phyloP scores from a whole-genome alignment of 2,888 invertebrate genomes.

The Empis stercorea region DNA sequence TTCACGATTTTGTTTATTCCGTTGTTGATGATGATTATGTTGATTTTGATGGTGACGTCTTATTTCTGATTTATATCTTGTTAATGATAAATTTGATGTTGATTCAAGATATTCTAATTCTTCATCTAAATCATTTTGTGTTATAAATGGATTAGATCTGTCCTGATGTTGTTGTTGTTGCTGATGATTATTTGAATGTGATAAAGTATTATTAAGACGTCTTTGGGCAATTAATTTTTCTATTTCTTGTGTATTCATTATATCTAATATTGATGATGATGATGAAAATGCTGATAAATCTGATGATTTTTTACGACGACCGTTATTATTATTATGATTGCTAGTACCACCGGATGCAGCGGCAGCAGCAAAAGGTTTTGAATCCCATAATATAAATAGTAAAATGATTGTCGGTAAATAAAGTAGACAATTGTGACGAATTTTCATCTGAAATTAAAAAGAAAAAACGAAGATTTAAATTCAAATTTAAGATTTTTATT shows the following conservation, averaged over 20 bases:
- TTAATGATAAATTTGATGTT: not conserved
- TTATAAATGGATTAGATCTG: conserved; percentile 36
- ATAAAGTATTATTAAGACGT: not conserved
- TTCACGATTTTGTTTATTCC: too few relatives aligned
- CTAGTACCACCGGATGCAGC: not conserved
- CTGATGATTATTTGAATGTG: too few relatives aligned
- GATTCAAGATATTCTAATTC: conserved; percentile 25
- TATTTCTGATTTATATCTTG: too few relatives aligned
- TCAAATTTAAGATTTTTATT: not conserved
- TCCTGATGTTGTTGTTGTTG: too few relatives aligned
- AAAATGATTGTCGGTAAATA: conserved; percentile 8
- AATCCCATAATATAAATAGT: conserved; percentile 9
- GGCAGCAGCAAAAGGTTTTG: conserved; percentile 3
- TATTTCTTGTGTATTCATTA: conserved; percentile 48
- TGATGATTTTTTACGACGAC: conserved; percentile 18
- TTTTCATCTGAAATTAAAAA: conserved; percentile 9
- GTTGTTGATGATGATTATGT: too few relatives aligned
- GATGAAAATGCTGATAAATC: too few relatives aligned
- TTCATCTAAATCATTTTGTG: conserved; percentile 45
- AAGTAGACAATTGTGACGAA: conserved; percentile 6
- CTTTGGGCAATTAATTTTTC: conserved; percentile 21
- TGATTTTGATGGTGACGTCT: too few relatives aligned
- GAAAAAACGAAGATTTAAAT: not conserved
- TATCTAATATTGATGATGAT: conserved; percentile 48
- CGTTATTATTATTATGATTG: not conserved